Conservation (phyloP, 2,797 vertebrate species). For the Clarias laeviceps region DNA sequence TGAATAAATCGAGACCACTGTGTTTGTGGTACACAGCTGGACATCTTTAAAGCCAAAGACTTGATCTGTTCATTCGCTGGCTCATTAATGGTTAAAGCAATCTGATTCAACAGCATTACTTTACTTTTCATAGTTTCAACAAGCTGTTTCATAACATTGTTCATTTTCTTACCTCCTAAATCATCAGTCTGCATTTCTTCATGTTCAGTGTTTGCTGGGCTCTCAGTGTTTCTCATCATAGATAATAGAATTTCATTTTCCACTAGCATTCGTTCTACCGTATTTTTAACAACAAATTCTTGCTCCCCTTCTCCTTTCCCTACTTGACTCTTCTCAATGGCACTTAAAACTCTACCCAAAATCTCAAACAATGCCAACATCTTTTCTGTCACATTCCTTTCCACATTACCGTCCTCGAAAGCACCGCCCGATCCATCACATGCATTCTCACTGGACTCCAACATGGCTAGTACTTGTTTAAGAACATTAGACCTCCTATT, state of each 20-base stretch:
- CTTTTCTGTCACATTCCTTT: conserved; percentile 55
- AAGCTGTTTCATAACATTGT: conserved; percentile 63
- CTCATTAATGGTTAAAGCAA: conserved; percentile 60
- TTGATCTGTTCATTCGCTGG: conserved; percentile 62
- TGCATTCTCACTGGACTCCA: conserved; percentile 66
- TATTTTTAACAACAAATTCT: conserved; percentile 41
- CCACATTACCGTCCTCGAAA: conserved; percentile 54
- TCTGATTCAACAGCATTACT: conserved; percentile 62
- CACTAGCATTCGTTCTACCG: conserved; percentile 65
- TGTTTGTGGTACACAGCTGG: conserved; percentile 53
- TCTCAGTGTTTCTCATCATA: conserved; percentile 29
- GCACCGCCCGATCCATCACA: conserved; percentile 56
- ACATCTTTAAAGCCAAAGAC: conserved; percentile 62
- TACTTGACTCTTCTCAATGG: conserved; percentile 44
- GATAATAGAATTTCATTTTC: conserved; percentile 69
- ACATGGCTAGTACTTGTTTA: conserved; percentile 68
- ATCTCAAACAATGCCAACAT: conserved; percentile 68
- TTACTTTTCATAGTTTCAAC: conserved; percentile 65
- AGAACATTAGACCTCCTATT: conserved; percentile 72
- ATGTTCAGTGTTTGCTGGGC: conserved; percentile 34
- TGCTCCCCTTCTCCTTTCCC: conserved; percentile 39
- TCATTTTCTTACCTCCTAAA: conserved; percentile 63
- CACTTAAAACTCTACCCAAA: conserved; percentile 68
- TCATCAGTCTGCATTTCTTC: conserved; percentile 18
- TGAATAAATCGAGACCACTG: conserved; percentile 63